These are phyloP conservation scores for Leptopilina syphax DNA, from an alignment of 2,888 invertebrate species.

Conservation along the genomic window DNA sequence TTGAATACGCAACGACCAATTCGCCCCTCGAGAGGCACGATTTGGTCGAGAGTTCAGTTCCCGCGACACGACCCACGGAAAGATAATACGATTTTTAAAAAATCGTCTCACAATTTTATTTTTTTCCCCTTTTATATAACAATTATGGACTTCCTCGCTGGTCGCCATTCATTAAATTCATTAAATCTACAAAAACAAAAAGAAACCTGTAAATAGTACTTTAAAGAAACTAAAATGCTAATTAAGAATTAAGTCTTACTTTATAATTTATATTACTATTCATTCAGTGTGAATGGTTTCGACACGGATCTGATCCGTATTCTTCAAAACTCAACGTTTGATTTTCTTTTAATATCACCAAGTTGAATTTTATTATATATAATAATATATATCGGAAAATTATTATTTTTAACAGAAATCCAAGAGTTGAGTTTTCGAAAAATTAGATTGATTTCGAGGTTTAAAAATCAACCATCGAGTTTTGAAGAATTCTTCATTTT, in stretches of 20 bases:
- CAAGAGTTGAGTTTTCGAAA: too few species aligned
- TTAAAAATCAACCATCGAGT: not conserved
- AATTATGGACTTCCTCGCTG: conserved; percentile 17
- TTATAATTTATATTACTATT: conserved; percentile 32
- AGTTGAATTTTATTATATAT: too few species aligned
- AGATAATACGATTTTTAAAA: conserved; percentile 67
- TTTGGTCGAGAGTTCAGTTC: conserved; percentile 73
- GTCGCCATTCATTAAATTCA: conserved; percentile 13
- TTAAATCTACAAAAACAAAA: not conserved
- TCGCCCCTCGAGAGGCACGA: conserved; percentile 74
- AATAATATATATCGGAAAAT: too few species aligned
- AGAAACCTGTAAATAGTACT: conserved; percentile 30
- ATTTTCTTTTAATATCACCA: not conserved
- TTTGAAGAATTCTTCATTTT: conserved; percentile 7
- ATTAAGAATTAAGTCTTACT: conserved; percentile 18
- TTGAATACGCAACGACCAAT: conserved; percentile 70
- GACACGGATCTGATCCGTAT: conserved; percentile 13
- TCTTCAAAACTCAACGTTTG: conserved; percentile 5
- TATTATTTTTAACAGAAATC: too few species aligned
- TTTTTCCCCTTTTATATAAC: not conserved
- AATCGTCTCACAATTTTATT: not conserved
- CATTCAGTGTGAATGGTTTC: conserved; percentile 30
- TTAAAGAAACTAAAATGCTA: conserved; percentile 24
- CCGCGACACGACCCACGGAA: conserved; percentile 70
- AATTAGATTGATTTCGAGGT: too few species aligned